Evolutionary conservation across 2,797 vertebrate species (phyloP).

Genomic region (Toxotes lorentzi): DNA sequence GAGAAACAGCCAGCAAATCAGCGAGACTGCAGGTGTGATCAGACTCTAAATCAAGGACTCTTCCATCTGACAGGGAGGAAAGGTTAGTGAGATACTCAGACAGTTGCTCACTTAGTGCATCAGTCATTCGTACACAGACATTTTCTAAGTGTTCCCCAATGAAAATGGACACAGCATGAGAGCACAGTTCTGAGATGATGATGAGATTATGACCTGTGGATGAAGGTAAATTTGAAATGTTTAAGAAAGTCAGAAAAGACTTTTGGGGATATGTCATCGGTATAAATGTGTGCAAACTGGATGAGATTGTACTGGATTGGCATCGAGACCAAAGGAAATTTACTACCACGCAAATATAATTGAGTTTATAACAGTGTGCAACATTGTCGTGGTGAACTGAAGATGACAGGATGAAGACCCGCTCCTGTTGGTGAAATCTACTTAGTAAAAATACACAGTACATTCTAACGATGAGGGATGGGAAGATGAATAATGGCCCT

Average conservation of each 20-base stretch:
- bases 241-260: background rate
- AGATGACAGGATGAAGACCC: background rate
- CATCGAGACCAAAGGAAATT: background rate
- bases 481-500: slow-evolving; percentile 12
- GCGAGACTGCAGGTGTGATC: background rate
- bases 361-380: background rate
- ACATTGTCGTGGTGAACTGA: background rate
- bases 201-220: slow-evolving; percentile 28
- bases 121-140: background rate
- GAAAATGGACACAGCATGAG: background rate
- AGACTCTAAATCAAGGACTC: background rate
- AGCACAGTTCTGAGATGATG: background rate
- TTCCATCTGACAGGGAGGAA: background rate
- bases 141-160: background rate
- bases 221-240: slow-evolving; percentile 23
- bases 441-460: background rate
- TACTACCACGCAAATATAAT: background rate
- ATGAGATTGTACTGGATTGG: background rate
- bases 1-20: slow-evolving; percentile 58
- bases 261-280: background rate
- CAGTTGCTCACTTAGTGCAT: background rate
- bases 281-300: background rate
- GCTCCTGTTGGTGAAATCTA: slow-evolving; percentile 10
- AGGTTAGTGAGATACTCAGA: background rate
- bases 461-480: background rate